Evolutionary conservation across 2,888 invertebrate genomes (phyloP), one percentile per base, ranked within the genome.

Genomic region (Thysanoteuthis rhombus): DNA sequence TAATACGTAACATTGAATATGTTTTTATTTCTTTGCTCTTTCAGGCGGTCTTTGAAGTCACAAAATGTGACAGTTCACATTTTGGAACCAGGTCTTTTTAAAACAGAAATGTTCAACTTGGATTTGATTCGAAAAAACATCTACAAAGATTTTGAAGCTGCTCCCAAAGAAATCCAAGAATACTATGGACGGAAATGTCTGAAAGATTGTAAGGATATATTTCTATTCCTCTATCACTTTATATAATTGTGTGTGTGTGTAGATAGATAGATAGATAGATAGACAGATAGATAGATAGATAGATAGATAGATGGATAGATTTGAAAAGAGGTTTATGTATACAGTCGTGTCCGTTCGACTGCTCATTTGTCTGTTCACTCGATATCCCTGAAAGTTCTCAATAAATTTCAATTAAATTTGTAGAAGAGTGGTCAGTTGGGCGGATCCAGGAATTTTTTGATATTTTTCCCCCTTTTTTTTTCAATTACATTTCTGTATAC

Each of bases 41-140:
- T 42, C 91, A 91, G 91, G 28, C 42, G 91, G n/a, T 40, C 39
- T 91, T 91, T 91, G n/a, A 42, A 4, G 42, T 16, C n/a, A 28
- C 91, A 91, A 28, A 91, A 91, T 40, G 91, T 91, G n/a, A 25
- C 91, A 8, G 91, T 91, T 4, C 91, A 91, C n/a, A 91, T 91
- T 42, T 42, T 91, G n/a, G 40, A 91, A 91, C 91, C 91, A 32
- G 91, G 91, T 42, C 40, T 32, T 39, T 91, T 91, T 91, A 42
- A 32, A 42, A 91, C 91, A 32, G 42, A 91, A 42, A 28, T 91
- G 19, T 42, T 42, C 40, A n/a, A 32, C 40, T 91, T 91, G 28
- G 91, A 91, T n/a, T 6, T n/a, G 42, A 39, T 91, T 39, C 4
- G 12, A 19, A 39, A 40, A 19, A 91, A 39, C 32, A 42, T 42